Evolutionary conservation across 2,113 vertebrate species (phyloP), one percentile per base, ranked within the genome.

Genomic region (Hystrix brachyura): DNA sequence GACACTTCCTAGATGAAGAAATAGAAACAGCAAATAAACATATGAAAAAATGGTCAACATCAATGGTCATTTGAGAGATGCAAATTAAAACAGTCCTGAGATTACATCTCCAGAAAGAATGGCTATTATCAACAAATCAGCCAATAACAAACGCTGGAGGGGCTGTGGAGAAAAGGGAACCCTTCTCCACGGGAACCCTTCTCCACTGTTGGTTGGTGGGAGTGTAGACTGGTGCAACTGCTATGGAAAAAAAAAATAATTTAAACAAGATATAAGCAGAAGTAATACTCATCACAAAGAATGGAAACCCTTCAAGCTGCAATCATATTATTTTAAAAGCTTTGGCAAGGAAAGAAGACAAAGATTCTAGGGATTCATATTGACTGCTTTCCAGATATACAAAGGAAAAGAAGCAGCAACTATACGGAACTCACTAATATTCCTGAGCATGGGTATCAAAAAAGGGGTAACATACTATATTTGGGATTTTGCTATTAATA

Each of bases 401-500:
- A 46, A 1, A 48, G 21, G 6, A 81, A 87, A 48, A 74, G 29
- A 55, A 72, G 43, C 2, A 90, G 18, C 57, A 89, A n/a, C 5
- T 23, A 23, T 23, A 17, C 3, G 62, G 32, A 60, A 1, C 7
- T 79, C 53, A 74, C 1, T 55, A 48, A 7, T 85, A 55, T 62
- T 64, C 2, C 3, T n/a, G 18, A 82, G 5, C 6, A 53, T 62
- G 27, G 11, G 55, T 29, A 76, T 11, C 34, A 79, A 0, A 46
- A 18, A 57, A 74, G 8, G 4, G 15, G 38, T 65, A 71, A 78
- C 19, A 2, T 51, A 55, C 1, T 1, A 10, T 6, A 64, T 32
- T 86, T 64, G 51, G 0, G n/a, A 94, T 95, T 95, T 78, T 97
- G 12, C 53, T 94, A 27, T 43, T 13, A 32, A 38, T 34, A 60